These are phyloP conservation scores for Heteractis magnifica DNA, from an alignment of 92 coral and sea anemone species.

Conservation along the genomic window DNA sequence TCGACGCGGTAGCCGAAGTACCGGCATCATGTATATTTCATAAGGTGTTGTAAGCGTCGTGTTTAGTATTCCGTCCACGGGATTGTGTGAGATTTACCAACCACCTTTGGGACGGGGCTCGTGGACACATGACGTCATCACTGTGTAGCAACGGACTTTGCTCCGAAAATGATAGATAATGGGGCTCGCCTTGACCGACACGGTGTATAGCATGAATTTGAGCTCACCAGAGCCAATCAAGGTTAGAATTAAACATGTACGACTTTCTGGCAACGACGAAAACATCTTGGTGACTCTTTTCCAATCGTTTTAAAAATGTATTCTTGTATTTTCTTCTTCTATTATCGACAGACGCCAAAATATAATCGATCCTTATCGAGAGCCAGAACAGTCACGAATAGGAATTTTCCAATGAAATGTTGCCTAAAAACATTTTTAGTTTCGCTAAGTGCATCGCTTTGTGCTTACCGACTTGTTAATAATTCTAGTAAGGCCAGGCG, in stretches of 20 bases:
- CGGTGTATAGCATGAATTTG: background rate
- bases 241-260: background rate
- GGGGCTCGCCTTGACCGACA: slow-evolving; percentile 35
- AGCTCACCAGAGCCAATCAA: background rate
- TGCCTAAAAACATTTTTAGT: background rate
- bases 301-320: background rate
- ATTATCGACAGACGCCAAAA: too few relatives aligned
- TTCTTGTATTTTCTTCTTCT: too few relatives aligned
- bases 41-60: slow-evolving; percentile 38
- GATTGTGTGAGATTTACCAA: slow-evolving; percentile 14
- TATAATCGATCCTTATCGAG: background rate
- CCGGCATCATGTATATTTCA: slow-evolving; percentile 98
- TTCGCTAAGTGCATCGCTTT: background rate
- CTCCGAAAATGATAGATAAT: slow-evolving; percentile 5
- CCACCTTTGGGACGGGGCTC: slow-evolving; percentile 59
- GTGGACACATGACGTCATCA: slow-evolving; percentile 54
- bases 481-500: background rate
- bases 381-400: background rate
- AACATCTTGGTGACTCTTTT: background rate
- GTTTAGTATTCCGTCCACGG: slow-evolving; percentile 40
- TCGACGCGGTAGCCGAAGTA: slow-evolving; percentile 37
- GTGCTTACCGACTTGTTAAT: background rate
- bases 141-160: slow-evolving; percentile 46
- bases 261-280: background rate
- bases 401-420: too few relatives aligned